Evolutionary conservation across 1,140 invertebrate species (phyloP).

Genomic region (Aphis craccivora): DNA sequence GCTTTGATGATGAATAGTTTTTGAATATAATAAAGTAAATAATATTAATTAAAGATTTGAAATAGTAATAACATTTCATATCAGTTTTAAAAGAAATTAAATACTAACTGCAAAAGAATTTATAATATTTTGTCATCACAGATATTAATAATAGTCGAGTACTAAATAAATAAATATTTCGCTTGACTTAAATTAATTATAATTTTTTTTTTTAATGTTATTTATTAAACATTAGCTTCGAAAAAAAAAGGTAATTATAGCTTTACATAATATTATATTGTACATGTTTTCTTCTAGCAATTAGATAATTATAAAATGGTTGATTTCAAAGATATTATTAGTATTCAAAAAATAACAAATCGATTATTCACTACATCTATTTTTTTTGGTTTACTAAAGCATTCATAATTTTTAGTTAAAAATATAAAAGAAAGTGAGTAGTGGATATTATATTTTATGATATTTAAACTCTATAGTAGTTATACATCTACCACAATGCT

Average conservation of each 20-base stretch:
- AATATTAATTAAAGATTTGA: too few species aligned
- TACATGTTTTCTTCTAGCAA: too few species aligned
- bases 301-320: too few species aligned
- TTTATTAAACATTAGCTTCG: too few species aligned
- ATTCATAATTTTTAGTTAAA: neutral
- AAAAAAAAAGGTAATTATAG: too few species aligned
- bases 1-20: too few species aligned
- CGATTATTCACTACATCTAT: neutral
- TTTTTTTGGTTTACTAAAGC: neutral
- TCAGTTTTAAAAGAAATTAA: neutral
- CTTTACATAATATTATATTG: too few species aligned
- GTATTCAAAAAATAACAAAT: neutral
- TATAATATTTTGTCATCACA: neutral
- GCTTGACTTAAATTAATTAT: neutral
- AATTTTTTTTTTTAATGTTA: neutral
- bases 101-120: neutral
- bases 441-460: neutral
- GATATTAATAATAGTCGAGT: neutral
- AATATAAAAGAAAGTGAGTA: neutral
- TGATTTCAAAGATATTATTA: too few species aligned
- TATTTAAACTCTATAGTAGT: neutral
- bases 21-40: too few species aligned
- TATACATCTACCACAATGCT: neutral
- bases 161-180: neutral
- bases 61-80: neutral